Conservation (phyloP, 1,140 invertebrate genomes). For the Drosophila varians region DNA sequence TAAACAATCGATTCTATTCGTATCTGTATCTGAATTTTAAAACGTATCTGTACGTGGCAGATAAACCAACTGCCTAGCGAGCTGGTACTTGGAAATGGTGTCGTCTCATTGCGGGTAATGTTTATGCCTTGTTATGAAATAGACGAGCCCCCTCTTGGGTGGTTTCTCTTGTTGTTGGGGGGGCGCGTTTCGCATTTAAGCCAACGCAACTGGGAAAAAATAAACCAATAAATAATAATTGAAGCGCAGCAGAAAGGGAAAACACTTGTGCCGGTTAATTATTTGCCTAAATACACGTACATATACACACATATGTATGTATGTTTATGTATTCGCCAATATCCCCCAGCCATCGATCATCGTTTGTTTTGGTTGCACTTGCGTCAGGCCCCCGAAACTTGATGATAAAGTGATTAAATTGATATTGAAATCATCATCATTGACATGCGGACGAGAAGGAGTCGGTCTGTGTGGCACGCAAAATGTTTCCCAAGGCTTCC, state of each 20-base stretch:
- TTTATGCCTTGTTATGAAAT: slow-evolving; percentile 65
- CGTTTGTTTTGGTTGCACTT: slow-evolving; percentile 41
- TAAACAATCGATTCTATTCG: slow-evolving; percentile 9
- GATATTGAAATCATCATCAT: slow-evolving; percentile 1
- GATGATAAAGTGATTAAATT: slow-evolving; percentile 16
- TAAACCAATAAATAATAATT: slow-evolving; percentile 34
- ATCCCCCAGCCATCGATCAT: slow-evolving; percentile 24
- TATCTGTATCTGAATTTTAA: slow-evolving; percentile 38
- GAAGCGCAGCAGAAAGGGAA: slow-evolving; percentile 5
- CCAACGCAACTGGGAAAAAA: slow-evolving; percentile 6
- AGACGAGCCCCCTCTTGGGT: slow-evolving; percentile 53
- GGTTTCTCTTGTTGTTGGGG: slow-evolving; percentile 22
- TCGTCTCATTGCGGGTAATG: slow-evolving; percentile 61
- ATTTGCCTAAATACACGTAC: slow-evolving; percentile 18
- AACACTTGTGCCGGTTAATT: slow-evolving; percentile 12
- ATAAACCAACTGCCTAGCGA: slow-evolving; percentile 19
- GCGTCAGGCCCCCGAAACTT: slow-evolving; percentile 48
- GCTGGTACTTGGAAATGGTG: slow-evolving; percentile 50
- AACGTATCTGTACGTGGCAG: too few species aligned
- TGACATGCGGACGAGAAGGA: too few species aligned
- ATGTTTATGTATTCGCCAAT: neutral
- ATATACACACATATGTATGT: too few species aligned
- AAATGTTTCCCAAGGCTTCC: slow-evolving; percentile 64
- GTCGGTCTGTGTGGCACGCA: slow-evolving; percentile 24
- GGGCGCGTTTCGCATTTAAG: slow-evolving; percentile 44